Conservation (phyloP, 2,113 vertebrate genomes). For the Rhinolophus sinicus region DNA sequence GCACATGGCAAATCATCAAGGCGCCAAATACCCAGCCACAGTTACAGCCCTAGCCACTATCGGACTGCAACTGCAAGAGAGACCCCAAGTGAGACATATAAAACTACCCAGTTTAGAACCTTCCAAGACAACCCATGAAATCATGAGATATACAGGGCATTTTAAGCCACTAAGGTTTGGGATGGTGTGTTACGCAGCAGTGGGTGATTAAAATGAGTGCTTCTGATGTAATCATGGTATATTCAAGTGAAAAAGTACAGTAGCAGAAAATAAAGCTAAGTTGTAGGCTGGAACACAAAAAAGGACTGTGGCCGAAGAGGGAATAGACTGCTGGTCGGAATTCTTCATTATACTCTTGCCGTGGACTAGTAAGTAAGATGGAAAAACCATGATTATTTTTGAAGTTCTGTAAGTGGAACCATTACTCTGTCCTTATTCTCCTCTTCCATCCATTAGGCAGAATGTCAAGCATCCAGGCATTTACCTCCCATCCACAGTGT, state of each 20-base stretch:
- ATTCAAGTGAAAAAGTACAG: neutral
- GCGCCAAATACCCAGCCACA: neutral
- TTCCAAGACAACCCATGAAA: neutral
- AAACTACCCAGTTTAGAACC: neutral
- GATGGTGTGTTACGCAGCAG: neutral
- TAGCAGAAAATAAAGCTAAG: neutral
- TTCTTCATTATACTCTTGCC: neutral
- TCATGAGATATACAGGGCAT: neutral
- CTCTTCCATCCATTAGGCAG: neutral
- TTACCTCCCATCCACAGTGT: neutral
- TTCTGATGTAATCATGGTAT: neutral
- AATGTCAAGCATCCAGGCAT: neutral
- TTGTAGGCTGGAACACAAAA: neutral
- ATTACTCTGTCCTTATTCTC: neutral
- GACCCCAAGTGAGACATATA: neutral
- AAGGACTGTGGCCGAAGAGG: neutral
- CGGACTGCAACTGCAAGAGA: neutral
- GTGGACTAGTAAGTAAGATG: neutral
- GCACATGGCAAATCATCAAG: neutral
- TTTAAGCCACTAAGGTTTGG: neutral
- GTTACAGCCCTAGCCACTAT: neutral
- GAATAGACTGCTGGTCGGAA: neutral
- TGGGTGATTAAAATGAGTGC: neutral
- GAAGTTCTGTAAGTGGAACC: neutral
- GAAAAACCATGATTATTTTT: neutral